Evolutionary conservation across 2,888 invertebrate species (phyloP).

Genomic region (Coleophora flavipennella): DNA sequence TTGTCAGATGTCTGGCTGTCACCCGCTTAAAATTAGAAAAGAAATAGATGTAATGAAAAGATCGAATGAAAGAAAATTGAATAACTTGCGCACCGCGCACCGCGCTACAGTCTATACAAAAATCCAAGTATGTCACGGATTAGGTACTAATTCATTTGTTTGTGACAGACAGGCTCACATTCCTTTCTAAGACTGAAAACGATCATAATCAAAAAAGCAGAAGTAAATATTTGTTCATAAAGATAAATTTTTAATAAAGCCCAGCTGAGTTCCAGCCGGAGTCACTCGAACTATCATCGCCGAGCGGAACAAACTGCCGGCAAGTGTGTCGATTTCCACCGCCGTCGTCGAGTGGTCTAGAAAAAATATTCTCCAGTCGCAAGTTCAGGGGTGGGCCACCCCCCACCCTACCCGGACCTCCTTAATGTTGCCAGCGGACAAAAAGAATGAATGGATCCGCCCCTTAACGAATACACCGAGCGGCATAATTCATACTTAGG

Average conservation of each 20-base stretch:
- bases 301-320: slow-evolving; percentile 63
- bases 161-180: too few species aligned
- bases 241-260: slow-evolving; percentile 15
- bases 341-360: slow-evolving; percentile 63
- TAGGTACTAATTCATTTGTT: too few species aligned
- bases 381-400: slow-evolving; percentile 42
- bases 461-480: slow-evolving; percentile 72
- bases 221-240: slow-evolving; percentile 11
- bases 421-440: slow-evolving; percentile 68
- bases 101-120: too few species aligned
- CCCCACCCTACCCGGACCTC: slow-evolving; percentile 55
- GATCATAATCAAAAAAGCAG: slow-evolving; percentile 18
- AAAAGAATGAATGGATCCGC: slow-evolving; percentile 73
- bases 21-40: too few species aligned
- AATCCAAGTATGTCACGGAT: too few species aligned
- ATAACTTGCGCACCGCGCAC: too few species aligned
- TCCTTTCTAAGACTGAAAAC: neutral
- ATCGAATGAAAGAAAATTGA: too few species aligned
- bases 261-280: slow-evolving; percentile 34
- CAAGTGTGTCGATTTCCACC: slow-evolving; percentile 71
- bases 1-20: too few species aligned
- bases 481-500: slow-evolving; percentile 72
- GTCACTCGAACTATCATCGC: slow-evolving; percentile 66
- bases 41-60: too few species aligned
- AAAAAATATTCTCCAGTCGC: slow-evolving; percentile 69